A percentile compares a stretch with the other conserved stretches of the same genome.
Evolutionary conservation across 2,113 vertebrate genomes (phyloP).

Genomic region (Pogonocichla stellata): DNA sequence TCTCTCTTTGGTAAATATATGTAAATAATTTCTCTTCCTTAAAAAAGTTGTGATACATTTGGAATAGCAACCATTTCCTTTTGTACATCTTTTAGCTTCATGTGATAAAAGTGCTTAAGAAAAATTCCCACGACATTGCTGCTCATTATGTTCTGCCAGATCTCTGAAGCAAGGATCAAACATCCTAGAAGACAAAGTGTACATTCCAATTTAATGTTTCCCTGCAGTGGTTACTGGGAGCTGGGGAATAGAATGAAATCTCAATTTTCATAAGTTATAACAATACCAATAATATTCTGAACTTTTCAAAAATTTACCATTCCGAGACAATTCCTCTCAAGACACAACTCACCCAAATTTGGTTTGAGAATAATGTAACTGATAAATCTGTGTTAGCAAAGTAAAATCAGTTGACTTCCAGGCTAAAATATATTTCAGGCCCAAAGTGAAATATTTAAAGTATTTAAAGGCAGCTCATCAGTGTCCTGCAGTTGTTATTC

Average conservation of each 20-base stretch:
- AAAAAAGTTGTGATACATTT: not conserved
- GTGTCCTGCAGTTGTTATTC: not conserved
- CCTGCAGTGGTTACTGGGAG: not conserved
- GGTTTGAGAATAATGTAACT: rapidly evolving
- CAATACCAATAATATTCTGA: not conserved
- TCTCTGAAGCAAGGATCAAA: not conserved
- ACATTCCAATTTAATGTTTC: not conserved
- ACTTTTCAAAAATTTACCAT: not conserved
- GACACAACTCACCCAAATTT: not conserved
- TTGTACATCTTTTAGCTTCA: not conserved
- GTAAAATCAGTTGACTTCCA: not conserved
- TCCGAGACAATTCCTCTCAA: not conserved
- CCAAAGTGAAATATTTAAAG: not conserved
- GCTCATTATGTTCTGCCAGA: not conserved
- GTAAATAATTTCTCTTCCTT: not conserved
- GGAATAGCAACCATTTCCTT: not conserved
- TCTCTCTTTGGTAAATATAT: not conserved
- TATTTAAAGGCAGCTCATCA: not conserved
- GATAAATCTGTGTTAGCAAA: not conserved
- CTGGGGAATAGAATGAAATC: not conserved
- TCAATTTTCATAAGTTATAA: not conserved
- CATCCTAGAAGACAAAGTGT: not conserved
- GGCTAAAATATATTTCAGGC: not conserved
- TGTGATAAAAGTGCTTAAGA: not conserved
- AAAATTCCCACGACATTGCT: not conserved